These are phyloP conservation scores for Nyctibius bracteatus DNA, from an alignment of 2,113 vertebrate genomes.

Conservation along the genomic window DNA sequence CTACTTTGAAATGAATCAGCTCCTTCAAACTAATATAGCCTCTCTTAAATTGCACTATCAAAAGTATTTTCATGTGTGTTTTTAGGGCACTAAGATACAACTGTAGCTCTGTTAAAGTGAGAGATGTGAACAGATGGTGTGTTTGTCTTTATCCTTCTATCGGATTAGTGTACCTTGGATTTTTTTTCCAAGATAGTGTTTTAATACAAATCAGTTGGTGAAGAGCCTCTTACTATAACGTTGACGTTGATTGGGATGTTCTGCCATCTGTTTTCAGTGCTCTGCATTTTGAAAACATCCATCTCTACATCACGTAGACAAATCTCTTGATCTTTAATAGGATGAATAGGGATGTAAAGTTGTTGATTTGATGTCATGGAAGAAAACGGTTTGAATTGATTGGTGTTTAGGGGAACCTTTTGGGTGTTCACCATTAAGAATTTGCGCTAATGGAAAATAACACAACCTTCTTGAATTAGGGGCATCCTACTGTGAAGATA, in stretches of 20 bases:
- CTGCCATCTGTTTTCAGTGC: constrained; percentile 73
- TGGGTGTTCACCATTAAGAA: neutral
- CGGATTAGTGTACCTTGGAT: constrained; percentile 68
- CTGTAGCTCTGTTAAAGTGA: constrained; percentile 35
- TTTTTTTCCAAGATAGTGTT: constrained; percentile 64
- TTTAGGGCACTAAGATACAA: neutral
- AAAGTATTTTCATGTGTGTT: neutral
- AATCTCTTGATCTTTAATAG: constrained; percentile 50
- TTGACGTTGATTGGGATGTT: constrained; percentile 55
- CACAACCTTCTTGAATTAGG: neutral
- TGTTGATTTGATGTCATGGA: neutral
- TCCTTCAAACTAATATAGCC: neutral
- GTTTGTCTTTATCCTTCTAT: constrained; percentile 68
- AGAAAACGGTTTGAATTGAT: neutral
- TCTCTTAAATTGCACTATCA: neutral
- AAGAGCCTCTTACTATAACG: constrained; percentile 66
- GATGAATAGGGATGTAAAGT: constrained; percentile 24
- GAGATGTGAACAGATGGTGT: constrained; percentile 67
- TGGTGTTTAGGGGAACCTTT: neutral
- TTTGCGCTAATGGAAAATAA: neutral
- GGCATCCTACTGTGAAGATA: neutral
- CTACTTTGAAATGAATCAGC: neutral
- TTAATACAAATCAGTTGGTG: constrained; percentile 69
- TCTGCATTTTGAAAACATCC: constrained; percentile 37
- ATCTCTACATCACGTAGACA: constrained; percentile 33